A percentile compares a stretch with the other conserved stretches of the same genome.
phyloP scores from a whole-genome alignment of 2,888 invertebrate species.

The Cryptops parisi region DNA sequence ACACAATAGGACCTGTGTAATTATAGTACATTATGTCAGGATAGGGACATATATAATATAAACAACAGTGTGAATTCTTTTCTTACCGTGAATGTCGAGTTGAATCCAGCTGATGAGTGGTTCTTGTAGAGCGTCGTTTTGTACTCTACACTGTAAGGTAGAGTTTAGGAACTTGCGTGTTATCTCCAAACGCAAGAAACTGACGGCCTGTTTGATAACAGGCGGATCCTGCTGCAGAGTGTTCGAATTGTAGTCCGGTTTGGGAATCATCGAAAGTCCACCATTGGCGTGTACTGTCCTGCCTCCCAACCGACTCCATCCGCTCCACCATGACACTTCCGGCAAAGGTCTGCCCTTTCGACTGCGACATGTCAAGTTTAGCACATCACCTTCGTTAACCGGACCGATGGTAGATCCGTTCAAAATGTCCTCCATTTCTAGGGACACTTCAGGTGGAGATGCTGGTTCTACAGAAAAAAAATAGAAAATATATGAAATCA shows the following conservation, averaged over 20 bases:
- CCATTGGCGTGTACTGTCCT: slow-evolving; percentile 3
- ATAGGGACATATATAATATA: too few species aligned
- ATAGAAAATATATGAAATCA: too few species aligned
- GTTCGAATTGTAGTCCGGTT: slow-evolving; percentile 9
- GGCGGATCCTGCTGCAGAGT: slow-evolving; percentile 6
- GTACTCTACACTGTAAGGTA: slow-evolving; percentile 12
- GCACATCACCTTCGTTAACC: slow-evolving; percentile 6
- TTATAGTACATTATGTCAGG: too few species aligned
- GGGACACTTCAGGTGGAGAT: slow-evolving; percentile 9
- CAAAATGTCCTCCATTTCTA: slow-evolving; percentile 7
- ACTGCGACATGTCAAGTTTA: slow-evolving; percentile 10
- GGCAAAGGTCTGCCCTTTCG: slow-evolving; percentile 9
- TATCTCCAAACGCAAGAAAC: slow-evolving; percentile 16
- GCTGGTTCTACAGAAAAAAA: slow-evolving; percentile 9
- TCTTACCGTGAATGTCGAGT: slow-evolving; percentile 13
- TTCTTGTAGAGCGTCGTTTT: slow-evolving; percentile 11
- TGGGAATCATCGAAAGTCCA: background rate
- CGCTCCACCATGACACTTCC: slow-evolving; percentile 12
- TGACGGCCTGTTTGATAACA: slow-evolving; percentile 5
- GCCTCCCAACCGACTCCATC: slow-evolving; percentile 8
- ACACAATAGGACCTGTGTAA: too few species aligned
- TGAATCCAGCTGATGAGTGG: slow-evolving; percentile 13
- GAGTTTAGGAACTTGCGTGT: slow-evolving; percentile 15
- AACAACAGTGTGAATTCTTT: too few species aligned
- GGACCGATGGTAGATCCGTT: slow-evolving; percentile 12